These are phyloP conservation scores for Microcebus ravelobensis DNA, from an alignment of 2,113 vertebrate genomes.

Conservation along the genomic window DNA sequence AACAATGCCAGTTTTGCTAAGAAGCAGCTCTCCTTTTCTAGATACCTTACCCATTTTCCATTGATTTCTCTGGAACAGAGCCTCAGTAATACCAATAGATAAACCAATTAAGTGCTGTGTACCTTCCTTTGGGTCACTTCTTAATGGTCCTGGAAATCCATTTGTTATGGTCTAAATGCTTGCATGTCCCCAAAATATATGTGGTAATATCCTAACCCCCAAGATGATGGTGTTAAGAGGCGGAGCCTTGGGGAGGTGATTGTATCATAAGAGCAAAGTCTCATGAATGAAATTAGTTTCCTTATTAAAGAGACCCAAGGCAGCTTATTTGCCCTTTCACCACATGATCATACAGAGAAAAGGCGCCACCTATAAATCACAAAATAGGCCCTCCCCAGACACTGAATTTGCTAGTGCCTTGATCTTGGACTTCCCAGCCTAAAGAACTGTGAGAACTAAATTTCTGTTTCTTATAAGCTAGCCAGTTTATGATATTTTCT, in stretches of 20 bases:
- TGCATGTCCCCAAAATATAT: neutral
- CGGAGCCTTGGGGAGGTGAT: neutral
- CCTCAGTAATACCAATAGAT: neutral
- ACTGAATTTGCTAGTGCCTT: neutral
- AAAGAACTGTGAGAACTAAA: neutral
- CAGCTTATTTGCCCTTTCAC: neutral
- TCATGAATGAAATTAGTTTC: neutral
- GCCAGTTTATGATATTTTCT: neutral
- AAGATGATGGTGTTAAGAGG: neutral
- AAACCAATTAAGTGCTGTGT: neutral
- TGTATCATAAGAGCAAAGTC: neutral
- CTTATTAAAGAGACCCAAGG: neutral
- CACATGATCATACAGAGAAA: neutral
- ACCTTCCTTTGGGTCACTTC: neutral
- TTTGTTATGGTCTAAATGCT: neutral
- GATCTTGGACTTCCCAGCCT: neutral
- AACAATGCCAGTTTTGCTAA: neutral
- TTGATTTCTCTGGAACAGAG: neutral
- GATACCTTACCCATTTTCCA: neutral
- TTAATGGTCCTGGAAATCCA: neutral
- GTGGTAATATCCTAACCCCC: neutral
- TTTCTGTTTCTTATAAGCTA: neutral
- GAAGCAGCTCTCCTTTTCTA: neutral
- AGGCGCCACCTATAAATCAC: neutral
- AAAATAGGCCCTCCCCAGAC: neutral